Percentiles rank a stretch among this genome's conserved stretches.
Conservation (phyloP, 2,113 vertebrate species). For the Pseudorectes ferrugineus region DNA sequence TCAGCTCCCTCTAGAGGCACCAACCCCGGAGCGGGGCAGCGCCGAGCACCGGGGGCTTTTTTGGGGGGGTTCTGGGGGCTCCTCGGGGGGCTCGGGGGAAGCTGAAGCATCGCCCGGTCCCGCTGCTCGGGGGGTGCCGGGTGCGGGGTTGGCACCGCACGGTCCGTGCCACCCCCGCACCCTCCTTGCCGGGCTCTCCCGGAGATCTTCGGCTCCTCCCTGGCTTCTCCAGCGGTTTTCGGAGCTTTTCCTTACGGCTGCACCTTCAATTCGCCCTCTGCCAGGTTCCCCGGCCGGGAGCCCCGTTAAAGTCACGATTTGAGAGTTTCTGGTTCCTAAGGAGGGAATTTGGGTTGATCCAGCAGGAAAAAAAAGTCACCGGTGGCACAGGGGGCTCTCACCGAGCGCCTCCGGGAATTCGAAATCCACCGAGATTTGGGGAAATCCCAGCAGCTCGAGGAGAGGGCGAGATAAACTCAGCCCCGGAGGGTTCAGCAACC, state of each 20-base stretch:
- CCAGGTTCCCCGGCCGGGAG: background rate
- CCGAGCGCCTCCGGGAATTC: accelerated
- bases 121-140: background rate
- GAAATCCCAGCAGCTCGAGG: background rate
- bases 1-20: constrained; percentile 53
- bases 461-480: background rate
- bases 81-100: background rate
- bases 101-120: background rate
- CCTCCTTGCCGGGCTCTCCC: too few species aligned
- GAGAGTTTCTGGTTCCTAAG: background rate
- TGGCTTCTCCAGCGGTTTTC: background rate
- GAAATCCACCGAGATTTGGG: background rate
- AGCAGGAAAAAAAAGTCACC: too few species aligned
- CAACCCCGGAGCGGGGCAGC: background rate
- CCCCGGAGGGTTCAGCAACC: background rate
- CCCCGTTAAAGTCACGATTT: accelerated
- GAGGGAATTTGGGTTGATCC: background rate
- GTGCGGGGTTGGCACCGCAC: background rate
- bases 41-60: background rate
- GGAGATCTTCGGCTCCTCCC: background rate
- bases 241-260: background rate
- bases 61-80: background rate
- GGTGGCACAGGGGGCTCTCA: background rate
- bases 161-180: background rate
- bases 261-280: background rate